These are phyloP conservation scores for Margarornis squamiger DNA, from an alignment of 2,797 vertebrate genomes.

Conservation along the genomic window DNA sequence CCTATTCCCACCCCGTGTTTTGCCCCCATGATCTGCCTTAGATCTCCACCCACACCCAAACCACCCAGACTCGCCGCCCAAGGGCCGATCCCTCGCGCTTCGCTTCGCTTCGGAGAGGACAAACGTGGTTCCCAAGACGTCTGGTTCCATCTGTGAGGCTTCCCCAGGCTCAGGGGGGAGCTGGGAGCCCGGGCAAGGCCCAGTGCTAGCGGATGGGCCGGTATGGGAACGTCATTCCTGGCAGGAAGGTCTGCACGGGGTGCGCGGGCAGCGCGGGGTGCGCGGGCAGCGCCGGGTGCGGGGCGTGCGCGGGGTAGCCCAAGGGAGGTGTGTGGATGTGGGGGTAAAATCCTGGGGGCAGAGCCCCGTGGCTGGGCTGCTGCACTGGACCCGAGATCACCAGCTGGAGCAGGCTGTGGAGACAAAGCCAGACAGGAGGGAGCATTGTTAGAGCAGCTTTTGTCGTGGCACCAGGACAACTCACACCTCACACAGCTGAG, in stretches of 20 bases:
- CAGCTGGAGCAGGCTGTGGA: slow-evolving; percentile 92
- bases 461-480: background rate
- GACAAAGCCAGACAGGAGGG: slow-evolving; percentile 8
- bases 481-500: background rate
- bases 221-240: slow-evolving; percentile 88
- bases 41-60: background rate
- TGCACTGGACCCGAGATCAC: slow-evolving; percentile 94
- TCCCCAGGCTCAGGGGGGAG: background rate
- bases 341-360: slow-evolving; percentile 87
- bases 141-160: background rate
- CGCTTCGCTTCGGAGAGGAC: background rate
- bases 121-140: background rate
- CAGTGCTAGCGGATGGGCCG: slow-evolving; percentile 85
- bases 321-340: slow-evolving; percentile 91
- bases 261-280: slow-evolving; percentile 78
- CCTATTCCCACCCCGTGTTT: background rate
- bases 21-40: background rate
- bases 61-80: rapidly evolving
- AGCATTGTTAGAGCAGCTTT: background rate
- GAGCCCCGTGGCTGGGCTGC: slow-evolving; percentile 72
- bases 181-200: rapidly evolving
- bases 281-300: slow-evolving; percentile 78
- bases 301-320: slow-evolving; percentile 84
- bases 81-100: background rate
- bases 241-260: slow-evolving; percentile 86